Base-by-base conservation (phyloP, 2,888 invertebrate species). In the Prosapia bicincta region DNA sequence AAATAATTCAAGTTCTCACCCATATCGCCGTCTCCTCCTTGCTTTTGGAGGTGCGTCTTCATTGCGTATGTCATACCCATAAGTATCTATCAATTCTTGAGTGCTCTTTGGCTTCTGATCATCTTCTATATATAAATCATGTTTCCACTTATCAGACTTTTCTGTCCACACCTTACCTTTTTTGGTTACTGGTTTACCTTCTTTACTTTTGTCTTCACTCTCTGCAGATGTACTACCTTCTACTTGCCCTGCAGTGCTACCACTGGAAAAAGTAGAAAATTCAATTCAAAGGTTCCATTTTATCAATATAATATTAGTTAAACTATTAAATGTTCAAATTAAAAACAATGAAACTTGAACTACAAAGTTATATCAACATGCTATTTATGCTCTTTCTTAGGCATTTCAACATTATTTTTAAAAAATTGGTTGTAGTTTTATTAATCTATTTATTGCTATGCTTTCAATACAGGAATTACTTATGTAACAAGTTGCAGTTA, bases 1-100 rank as follows among this genome's bases (percentile, higher is more conserved):
- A n/a, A n/a, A n/a, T n/a, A n/a, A n/a, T n/a, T n/a, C n/a, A n/a
- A n/a, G n/a, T 13, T 20, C 83, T 87, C 85, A 94, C 94, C 95
- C 96, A 84, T 96, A 97, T 86, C 94, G 88, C 80, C 95, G 88
- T 81, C 95, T 91, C 80, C 96, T 90, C 73, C 96, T 87, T 0
- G 96, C 94, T 82, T 95, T 90, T 0, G 97, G 97, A 1, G 97
- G 94, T 0, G 94, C 94, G 83, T 96, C 96, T 84, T 97, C 97
- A 82, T 93, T 94, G 70, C 97, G 88, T 79, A 98, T 98, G 83
- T 99, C 98, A 85, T 98, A 98, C 0, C 97, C 97, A 84, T 97
- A 97, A 72, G 92, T 89, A 0, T 93, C 89, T 15, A 96, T 90
- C 72, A 98, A 83, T 85, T 98, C 97, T 32, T 94, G 90, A 38